A percentile compares a stretch with the other conserved stretches of the same genome.
Evolutionary conservation across 1,140 invertebrate genomes (phyloP).

Genomic region (Caerostris darwini): DNA sequence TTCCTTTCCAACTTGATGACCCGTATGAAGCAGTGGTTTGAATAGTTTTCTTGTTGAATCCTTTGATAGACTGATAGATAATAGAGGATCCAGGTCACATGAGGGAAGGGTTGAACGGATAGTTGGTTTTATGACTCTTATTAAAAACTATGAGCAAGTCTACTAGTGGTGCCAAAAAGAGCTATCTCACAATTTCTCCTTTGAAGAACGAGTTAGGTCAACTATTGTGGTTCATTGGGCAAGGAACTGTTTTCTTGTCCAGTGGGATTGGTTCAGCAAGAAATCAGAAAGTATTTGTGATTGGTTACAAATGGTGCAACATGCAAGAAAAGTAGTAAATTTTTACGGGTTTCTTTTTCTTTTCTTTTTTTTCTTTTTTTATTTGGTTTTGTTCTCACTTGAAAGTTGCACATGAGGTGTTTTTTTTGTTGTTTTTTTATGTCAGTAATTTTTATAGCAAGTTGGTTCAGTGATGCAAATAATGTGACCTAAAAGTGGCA

Average conservation of each 20-base stretch:
- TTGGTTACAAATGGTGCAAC: neutral
- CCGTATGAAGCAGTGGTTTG: slow-evolving; percentile 48
- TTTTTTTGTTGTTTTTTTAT: too few relatives aligned
- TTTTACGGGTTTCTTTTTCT: neutral
- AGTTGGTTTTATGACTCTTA: slow-evolving; percentile 65
- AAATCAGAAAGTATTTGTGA: neutral
- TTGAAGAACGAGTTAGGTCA: slow-evolving; percentile 50
- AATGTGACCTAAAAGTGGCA: too few relatives aligned
- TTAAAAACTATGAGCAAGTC: slow-evolving; percentile 67
- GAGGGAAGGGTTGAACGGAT: slow-evolving; percentile 61
- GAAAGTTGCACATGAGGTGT: neutral
- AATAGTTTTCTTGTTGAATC: slow-evolving; percentile 34
- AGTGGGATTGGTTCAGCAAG: slow-evolving; percentile 34
- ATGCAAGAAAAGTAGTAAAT: neutral
- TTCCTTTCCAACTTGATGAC: slow-evolving; percentile 72
- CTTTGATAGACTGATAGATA: slow-evolving; percentile 62
- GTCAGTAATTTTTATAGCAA: too few relatives aligned
- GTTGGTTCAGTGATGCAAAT: too few relatives aligned
- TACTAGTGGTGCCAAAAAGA: slow-evolving; percentile 29
- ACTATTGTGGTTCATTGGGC: slow-evolving; percentile 5
- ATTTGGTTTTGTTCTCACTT: neutral
- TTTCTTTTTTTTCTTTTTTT: neutral
- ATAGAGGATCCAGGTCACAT: slow-evolving; percentile 51
- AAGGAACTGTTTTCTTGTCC: slow-evolving; percentile 12
- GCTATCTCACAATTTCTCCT: neutral